Conservation (phyloP, 92 coral and sea anemone genomes). For the Ricordea florida region DNA sequence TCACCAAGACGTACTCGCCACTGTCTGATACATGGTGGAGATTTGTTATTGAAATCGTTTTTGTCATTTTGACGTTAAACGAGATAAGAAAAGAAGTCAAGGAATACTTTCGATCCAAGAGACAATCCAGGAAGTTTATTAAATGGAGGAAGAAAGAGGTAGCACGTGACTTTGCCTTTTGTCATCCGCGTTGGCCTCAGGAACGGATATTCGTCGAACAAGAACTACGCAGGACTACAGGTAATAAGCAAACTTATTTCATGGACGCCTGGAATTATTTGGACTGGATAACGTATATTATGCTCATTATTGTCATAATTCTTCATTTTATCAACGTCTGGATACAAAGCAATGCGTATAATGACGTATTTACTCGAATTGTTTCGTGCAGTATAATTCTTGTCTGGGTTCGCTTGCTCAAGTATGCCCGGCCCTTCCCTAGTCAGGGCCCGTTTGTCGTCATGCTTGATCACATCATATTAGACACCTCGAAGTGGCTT, state of each 20-base stretch:
- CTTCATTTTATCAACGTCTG: slow-evolving; percentile 58
- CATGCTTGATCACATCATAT: slow-evolving; percentile 74
- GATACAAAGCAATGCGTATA: slow-evolving; percentile 3
- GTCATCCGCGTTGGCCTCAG: slow-evolving; percentile 85
- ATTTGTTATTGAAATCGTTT: slow-evolving; percentile 63
- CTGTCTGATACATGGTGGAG: slow-evolving; percentile 77
- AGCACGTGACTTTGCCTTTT: slow-evolving; percentile 70
- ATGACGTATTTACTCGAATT: slow-evolving; percentile 52
- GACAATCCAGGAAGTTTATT: slow-evolving; percentile 52
- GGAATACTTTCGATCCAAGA: slow-evolving; percentile 67
- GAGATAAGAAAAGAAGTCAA: slow-evolving; percentile 76
- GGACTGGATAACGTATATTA: slow-evolving; percentile 79
- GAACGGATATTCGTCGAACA: slow-evolving; percentile 69
- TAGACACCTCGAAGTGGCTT: slow-evolving; percentile 75
- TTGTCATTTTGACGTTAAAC: slow-evolving; percentile 61
- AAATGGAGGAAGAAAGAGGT: slow-evolving; percentile 68
- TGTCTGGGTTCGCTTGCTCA: slow-evolving; percentile 77
- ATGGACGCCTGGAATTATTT: slow-evolving; percentile 81
- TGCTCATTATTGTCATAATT: slow-evolving; percentile 57
- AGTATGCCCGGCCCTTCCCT: slow-evolving; percentile 85
- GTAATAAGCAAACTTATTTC: slow-evolving; percentile 60
- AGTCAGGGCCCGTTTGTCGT: slow-evolving; percentile 81
- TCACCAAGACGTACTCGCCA: slow-evolving; percentile 58
- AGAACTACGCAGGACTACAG: slow-evolving; percentile 42
- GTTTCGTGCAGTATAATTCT: slow-evolving; percentile 66